Base-by-base conservation (phyloP, 2,797 vertebrate species). In the Poeciliopsis turneri region DNA sequence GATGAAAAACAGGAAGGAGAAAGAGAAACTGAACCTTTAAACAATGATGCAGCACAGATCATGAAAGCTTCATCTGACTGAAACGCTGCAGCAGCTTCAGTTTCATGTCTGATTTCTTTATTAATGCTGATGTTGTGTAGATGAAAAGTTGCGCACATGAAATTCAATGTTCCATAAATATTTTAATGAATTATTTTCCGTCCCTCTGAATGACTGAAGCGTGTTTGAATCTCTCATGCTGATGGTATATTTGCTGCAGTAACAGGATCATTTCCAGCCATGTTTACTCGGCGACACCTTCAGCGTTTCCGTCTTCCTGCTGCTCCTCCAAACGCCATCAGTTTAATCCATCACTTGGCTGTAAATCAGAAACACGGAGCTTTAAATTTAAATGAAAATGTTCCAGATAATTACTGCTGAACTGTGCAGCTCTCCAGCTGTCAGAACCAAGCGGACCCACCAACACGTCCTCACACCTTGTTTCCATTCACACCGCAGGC, bases 401-500 rank as follows among this genome's bases (percentile, higher is more conserved):
- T 86, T 78, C 57, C 82, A 75, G 86, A 80, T 84, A 25, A 83
- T 86, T 82, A 43, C 59, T 75, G 55, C 77, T 72, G 55, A 41
- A 51, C 73, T 77, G 18, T 53, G 69, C 75, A 15, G 79, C 23
- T 85, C 59, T 57, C 49, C 85, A 80, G 83, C 15, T 79, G 82
- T 88, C 84, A 81, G 86, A 78, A 57, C 55, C n/a, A 57, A 57
- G 55, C 11, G 55, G n/a, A 72, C 41, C 33, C 33, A 74, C 49
- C 61, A 49, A 57, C 49, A 76, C 10, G 16, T 72, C 72, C 73
- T 78, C 73, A 64, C 79, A 79, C 30, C 70, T 79, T 78, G 43
- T 86, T 88, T 90, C 90, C 86, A 89, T 86, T 89, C 75, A 87
- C 75, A 78, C 28, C n/a, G 28, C 13, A 15, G 28, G 28, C 57